Base-by-base conservation (phyloP, 2,888 invertebrate species). In the Plebejus melissa region DNA sequence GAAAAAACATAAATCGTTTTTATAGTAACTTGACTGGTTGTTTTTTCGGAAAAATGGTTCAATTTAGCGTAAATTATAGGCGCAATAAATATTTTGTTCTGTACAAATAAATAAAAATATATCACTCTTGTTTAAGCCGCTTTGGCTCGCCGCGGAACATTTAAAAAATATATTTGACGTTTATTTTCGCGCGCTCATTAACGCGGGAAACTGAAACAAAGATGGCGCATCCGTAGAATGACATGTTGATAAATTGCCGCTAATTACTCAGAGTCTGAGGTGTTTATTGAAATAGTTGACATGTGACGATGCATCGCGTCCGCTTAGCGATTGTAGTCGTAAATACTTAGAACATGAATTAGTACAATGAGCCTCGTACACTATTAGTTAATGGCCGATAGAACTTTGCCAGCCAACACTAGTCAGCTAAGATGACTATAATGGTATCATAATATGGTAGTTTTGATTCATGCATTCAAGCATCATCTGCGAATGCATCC, bases 181-280 rank as follows among this genome's bases (percentile, higher is more conserved):
- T 83, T 85, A 86, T 86, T 88, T 88, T 84, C 81, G 86, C 88
- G 86, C 83, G 85, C 86, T 90, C 88, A 88, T 90, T 89, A 90
- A 85, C 82, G 83, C 81, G 86, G 83, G 83, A 82, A 81, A 76
- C 81, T 80, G 79, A 83, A 70, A 38, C 79, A 82, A 85, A 85
- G 83, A 85, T 83, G 86, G 82, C 81, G 82, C 80, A 80, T 80
- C 80, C 80, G 80, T 79, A 78, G 84, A 86, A 81, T 87, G 91
- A 90, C 91, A 88, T 81, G 87, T 90, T 92, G 91, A 92, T 92
- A 87, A 88, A 92, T 92, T 88, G 86, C 89, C 86, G 83, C 90
- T 91, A 91, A 92, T 92, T 90, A 90, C 90, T 91, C 88, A 89
- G 80, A 84, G 85, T 82, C 84, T 83, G 86, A 90, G 89, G 90